phyloP scores from a whole-genome alignment of 1,140 invertebrate species.

The Calephelis nemesis region DNA sequence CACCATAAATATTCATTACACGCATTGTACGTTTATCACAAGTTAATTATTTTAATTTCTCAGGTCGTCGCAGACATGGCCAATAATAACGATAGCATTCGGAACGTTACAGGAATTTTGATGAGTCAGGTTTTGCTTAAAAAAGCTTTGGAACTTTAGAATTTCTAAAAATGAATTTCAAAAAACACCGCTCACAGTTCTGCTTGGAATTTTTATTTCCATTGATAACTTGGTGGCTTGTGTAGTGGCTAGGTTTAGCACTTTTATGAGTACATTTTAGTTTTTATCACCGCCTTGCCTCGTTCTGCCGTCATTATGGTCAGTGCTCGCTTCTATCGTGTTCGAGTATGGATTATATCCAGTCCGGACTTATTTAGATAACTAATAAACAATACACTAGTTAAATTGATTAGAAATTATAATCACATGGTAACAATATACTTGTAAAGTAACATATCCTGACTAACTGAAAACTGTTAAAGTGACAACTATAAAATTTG shows the following conservation, averaged over 20 bases:
- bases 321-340: no score
- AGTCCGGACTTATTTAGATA: no score
- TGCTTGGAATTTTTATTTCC: constrained; percentile 29
- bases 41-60: constrained; percentile 77
- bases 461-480: no score
- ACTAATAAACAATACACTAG: no score
- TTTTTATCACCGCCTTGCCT: no score
- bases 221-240: constrained; percentile 22
- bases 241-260: background rate
- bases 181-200: constrained; percentile 20
- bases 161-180: constrained; percentile 31
- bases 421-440: no score
- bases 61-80: constrained; percentile 59
- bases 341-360: no score
- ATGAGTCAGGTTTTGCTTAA: constrained; percentile 49
- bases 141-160: constrained; percentile 32
- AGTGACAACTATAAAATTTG: no score
- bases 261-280: background rate
- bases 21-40: constrained; percentile 56
- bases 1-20: constrained; percentile 47
- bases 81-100: constrained; percentile 66
- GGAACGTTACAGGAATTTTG: constrained; percentile 57
- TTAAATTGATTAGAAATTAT: no score
- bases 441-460: no score
- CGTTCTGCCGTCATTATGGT: no score